Conservation (phyloP, 2,888 invertebrate species). For the Apodemia mormo region DNA sequence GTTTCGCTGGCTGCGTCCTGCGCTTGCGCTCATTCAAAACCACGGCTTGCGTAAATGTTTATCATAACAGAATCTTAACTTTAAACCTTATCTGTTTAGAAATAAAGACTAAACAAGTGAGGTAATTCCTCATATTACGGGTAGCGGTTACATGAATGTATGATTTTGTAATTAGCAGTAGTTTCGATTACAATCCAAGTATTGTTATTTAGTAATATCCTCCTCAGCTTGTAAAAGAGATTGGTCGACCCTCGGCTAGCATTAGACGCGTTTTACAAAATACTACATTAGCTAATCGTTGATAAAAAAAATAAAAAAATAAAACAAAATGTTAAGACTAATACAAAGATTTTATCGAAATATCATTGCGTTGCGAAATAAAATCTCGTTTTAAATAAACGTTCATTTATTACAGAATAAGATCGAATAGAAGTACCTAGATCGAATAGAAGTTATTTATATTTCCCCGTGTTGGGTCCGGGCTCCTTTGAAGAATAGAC, state of each 20-base stretch:
- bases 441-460: no score
- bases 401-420: no score
- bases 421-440: no score
- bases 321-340: not conserved
- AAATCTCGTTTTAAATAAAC: no score
- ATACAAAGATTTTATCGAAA: not conserved
- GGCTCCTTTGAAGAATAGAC: no score
- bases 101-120: not conserved
- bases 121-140: conserved; percentile 23
- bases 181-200: conserved; percentile 44
- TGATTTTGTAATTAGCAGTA: conserved; percentile 26
- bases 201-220: conserved; percentile 48
- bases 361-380: no score
- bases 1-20: conserved; percentile 33
- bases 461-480: no score
- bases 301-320: not conserved
- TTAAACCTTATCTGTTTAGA: conserved; percentile 4
- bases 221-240: conserved; percentile 34
- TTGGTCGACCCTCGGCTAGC: conserved; percentile 24
- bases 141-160: conserved; percentile 28
- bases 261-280: conserved; percentile 7
- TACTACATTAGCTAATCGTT: not conserved
- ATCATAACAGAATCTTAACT: conserved; percentile 1
- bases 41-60: conserved; percentile 34
- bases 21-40: conserved; percentile 30